Evolutionary conservation across 92 coral and sea anemone species (phyloP).

Genomic region (Umimayanthus kanabou): DNA sequence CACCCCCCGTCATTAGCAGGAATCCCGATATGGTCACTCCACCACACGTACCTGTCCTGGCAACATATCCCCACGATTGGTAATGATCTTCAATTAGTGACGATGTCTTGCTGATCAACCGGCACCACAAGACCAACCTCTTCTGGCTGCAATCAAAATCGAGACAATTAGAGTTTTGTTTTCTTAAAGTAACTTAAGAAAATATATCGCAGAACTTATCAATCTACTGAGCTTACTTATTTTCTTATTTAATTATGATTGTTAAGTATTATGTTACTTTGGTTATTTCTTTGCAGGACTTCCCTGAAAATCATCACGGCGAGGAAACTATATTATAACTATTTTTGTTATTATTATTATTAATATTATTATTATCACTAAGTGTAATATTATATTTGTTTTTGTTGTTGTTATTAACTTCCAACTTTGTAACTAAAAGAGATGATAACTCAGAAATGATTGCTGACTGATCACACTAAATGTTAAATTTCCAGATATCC

Average conservation of each 20-base stretch:
- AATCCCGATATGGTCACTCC: background rate
- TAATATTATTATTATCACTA: no score
- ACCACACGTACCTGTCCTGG: conserved; percentile 67
- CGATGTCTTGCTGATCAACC: conserved; percentile 80
- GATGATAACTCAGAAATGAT: no score
- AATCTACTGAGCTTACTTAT: no score
- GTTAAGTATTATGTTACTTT: no score
- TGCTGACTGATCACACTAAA: background rate
- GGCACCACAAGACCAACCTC: conserved; percentile 88
- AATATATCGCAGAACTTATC: background rate
- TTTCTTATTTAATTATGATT: no score
- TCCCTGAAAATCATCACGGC: no score
- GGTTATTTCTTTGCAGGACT: no score
- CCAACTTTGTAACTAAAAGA: background rate
- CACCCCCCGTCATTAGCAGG: no score
- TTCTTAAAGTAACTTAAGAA: background rate
- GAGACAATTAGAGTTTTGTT: background rate
- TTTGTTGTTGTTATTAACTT: background rate
- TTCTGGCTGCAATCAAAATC: conserved; percentile 73
- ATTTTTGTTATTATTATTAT: no score
- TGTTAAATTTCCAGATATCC: background rate
- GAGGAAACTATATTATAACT: no score
- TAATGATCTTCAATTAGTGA: conserved; percentile 89
- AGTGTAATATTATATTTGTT: no score
- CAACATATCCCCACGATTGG: conserved; percentile 93